Evolutionary conservation across 2,888 invertebrate species (phyloP), one percentile per base, ranked within the genome.

Genomic region (Ctenicera cuprea): DNA sequence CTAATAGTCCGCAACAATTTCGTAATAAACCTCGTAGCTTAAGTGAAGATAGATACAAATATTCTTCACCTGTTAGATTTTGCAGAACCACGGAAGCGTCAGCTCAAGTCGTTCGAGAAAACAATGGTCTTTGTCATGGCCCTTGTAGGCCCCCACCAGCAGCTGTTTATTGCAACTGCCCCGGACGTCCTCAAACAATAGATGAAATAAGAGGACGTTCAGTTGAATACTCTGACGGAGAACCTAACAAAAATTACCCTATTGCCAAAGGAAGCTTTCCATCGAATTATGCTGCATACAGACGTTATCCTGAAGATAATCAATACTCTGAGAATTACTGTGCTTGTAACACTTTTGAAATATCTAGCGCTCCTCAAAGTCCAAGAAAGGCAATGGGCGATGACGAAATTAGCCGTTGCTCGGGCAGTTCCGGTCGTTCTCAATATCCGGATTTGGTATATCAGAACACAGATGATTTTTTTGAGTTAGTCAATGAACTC

Each of bases 391-490:
- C 38, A 7, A 62, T 66, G 11, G 54, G 64, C n/a, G 69, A 79
- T 48, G 77, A 80, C 14, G 74, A 79, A 41, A 65, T 75, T n/a
- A 73, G 73, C 48, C 78, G 75, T 54, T 78, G 76, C 26, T 78
- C 78, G 4, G 77, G 80, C 7, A 78, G 77, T 12, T 77, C 78
- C 4, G 64, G 48, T 33, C 72, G 76, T 7, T 72, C 75, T 2
- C 78, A 79, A 22, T 77, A 54, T 70, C 74, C 74, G 7, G 84
- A 85, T 30, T 78, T 87, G 18, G 84, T 86, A 0, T 87, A 86
- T 67, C 87, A 87, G 77, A 82, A 85, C 61, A 84, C 82, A 14
- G 85, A 85, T 8, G 85, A 86, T 48, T 87, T 86, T 66, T 71
- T 83, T 18, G 82, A 85, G 20, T 73, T 87, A 61, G 83, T 87